phyloP scores from a whole-genome alignment of 2,113 vertebrate genomes.

The Pimephales promelas region DNA sequence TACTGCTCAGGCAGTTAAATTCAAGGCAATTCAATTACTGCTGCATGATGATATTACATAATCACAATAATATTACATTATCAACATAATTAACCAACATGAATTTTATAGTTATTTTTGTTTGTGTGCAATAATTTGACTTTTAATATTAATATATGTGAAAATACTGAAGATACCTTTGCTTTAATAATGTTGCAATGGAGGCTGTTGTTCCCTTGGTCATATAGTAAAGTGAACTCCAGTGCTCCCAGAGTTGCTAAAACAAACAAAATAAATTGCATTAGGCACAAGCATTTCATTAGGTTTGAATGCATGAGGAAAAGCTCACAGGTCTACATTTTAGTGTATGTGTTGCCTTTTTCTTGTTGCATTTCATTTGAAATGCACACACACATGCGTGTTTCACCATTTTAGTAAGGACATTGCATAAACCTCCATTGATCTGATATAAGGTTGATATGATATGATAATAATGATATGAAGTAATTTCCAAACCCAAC shows the following conservation, averaged over 20 bases:
- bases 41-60: neutral
- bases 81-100: neutral
- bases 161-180: conserved; percentile 81
- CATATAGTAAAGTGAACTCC: conserved; percentile 91
- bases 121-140: neutral
- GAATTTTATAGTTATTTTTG: neutral
- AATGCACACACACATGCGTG: neutral
- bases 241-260: conserved; percentile 91
- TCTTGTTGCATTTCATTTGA: neutral
- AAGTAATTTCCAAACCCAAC: no score
- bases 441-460: no score
- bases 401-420: neutral
- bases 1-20: no score
- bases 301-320: neutral
- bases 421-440: no score
- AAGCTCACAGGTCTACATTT: neutral
- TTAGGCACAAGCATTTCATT: neutral
- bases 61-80: neutral
- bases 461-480: no score
- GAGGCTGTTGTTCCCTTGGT: conserved; percentile 91
- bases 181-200: conserved; percentile 91
- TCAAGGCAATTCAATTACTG: neutral
- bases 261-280: conserved; percentile 48
- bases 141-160: neutral
- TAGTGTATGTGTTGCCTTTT: neutral